These are phyloP conservation scores for Oreochromis grahami DNA, from an alignment of 2,797 vertebrate genomes.

Conservation along the genomic window DNA sequence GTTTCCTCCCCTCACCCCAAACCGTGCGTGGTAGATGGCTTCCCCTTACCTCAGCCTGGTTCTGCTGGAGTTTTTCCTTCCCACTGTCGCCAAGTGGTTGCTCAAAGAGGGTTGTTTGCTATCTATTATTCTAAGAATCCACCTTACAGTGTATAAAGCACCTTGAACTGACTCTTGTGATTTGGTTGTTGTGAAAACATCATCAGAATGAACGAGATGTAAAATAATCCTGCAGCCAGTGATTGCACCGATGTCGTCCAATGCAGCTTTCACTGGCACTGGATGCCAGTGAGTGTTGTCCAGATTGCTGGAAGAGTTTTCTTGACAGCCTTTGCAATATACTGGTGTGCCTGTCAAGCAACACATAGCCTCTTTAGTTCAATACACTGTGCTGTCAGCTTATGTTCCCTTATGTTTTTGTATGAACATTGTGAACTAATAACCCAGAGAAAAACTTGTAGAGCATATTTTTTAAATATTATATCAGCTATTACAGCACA, in stretches of 20 bases:
- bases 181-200: background rate
- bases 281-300: background rate
- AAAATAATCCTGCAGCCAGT: background rate
- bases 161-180: background rate
- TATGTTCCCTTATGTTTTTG: background rate
- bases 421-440: background rate
- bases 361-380: background rate
- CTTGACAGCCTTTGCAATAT: background rate
- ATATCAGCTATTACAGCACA: background rate
- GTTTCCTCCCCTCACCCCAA: background rate
- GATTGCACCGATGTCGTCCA: background rate
- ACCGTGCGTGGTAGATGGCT: background rate
- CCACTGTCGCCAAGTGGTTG: background rate
- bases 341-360: background rate
- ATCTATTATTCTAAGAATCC: background rate
- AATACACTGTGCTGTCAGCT: accelerated
- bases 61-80: background rate
- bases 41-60: background rate
- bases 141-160: background rate
- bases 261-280: background rate
- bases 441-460: background rate
- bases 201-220: background rate
- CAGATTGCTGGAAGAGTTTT: background rate
- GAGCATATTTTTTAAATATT: background rate
- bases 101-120: background rate